Percentiles rank a stretch among this genome's conserved stretches.
phyloP scores from a whole-genome alignment of 2,888 invertebrate species.

The Escarpia spicata region DNA sequence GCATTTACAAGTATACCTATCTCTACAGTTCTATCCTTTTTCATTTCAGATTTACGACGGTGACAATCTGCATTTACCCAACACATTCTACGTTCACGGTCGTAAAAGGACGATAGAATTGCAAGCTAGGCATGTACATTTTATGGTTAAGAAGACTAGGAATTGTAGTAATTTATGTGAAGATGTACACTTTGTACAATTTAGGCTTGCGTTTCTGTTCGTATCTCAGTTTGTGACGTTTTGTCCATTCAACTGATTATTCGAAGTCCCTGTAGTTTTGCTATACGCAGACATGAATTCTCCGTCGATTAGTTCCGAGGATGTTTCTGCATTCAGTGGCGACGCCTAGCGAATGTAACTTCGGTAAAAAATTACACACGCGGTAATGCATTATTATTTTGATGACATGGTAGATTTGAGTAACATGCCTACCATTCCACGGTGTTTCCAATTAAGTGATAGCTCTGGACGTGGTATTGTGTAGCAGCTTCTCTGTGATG shows the following conservation, averaged over 20 bases:
- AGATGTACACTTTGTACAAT: neutral
- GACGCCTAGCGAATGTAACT: neutral
- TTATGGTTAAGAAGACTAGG: neutral
- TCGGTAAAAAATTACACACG: neutral
- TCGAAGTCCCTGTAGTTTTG: too few species aligned
- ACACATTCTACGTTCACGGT: conserved; percentile 25
- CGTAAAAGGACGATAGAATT: conserved; percentile 18
- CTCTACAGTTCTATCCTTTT: neutral
- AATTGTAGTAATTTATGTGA: neutral
- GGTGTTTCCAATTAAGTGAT: neutral
- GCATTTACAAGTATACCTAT: neutral
- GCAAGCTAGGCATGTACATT: conserved; percentile 13
- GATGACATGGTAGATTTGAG: neutral
- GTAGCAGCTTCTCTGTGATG: neutral
- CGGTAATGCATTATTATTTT: neutral
- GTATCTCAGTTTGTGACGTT: neutral
- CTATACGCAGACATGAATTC: too few species aligned
- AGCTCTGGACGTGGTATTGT: neutral
- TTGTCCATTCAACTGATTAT: neutral
- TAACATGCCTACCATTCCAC: neutral
- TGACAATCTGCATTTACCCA: conserved; percentile 22
- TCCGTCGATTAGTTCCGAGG: too few species aligned
- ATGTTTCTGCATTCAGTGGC: neutral
- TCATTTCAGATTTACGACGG: conserved; percentile 21
- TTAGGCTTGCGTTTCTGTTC: neutral